Evolutionary conservation across 2,888 invertebrate genomes (phyloP).

Genomic region (Pyrochroa serraticornis): DNA sequence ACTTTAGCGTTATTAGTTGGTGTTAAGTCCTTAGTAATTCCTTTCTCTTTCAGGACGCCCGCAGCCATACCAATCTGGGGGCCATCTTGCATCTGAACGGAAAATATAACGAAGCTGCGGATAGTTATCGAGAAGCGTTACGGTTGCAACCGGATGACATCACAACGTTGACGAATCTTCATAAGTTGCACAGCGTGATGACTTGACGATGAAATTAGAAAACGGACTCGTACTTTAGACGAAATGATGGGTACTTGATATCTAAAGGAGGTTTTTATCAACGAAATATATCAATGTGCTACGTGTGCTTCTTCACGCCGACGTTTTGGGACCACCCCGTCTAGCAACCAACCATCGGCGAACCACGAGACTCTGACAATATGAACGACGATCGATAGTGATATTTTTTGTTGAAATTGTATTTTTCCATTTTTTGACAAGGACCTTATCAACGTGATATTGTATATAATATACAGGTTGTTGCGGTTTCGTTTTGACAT

Average conservation of each 20-base stretch:
- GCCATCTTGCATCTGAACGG: constrained; percentile 94
- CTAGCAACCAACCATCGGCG: constrained; percentile 30
- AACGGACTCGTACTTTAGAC: no score
- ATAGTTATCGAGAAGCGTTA: constrained; percentile 84
- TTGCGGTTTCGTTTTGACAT: neutral
- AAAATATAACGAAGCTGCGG: constrained; percentile 85
- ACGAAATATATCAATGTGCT: constrained; percentile 36
- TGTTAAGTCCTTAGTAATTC: constrained; percentile 5
- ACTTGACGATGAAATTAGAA: constrained; percentile 57
- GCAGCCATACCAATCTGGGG: constrained; percentile 92
- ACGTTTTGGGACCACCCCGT: constrained; percentile 38
- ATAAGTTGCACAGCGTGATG: constrained; percentile 69
- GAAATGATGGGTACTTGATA: constrained; percentile 10
- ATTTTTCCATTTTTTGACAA: constrained; percentile 22
- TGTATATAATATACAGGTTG: constrained; percentile 20
- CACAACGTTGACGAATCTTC: constrained; percentile 87
- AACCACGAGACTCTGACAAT: constrained; percentile 52
- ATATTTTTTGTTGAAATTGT: constrained; percentile 49
- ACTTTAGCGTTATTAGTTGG: constrained; percentile 8
- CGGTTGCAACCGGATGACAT: constrained; percentile 86
- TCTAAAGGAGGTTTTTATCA: constrained; percentile 37
- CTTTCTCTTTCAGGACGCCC: constrained; percentile 70
- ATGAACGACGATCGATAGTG: constrained; percentile 55
- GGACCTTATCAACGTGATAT: constrained; percentile 20
- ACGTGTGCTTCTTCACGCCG: constrained; percentile 31